Conservation (phyloP, 2,888 invertebrate species). For the Maniola hyperantus region DNA sequence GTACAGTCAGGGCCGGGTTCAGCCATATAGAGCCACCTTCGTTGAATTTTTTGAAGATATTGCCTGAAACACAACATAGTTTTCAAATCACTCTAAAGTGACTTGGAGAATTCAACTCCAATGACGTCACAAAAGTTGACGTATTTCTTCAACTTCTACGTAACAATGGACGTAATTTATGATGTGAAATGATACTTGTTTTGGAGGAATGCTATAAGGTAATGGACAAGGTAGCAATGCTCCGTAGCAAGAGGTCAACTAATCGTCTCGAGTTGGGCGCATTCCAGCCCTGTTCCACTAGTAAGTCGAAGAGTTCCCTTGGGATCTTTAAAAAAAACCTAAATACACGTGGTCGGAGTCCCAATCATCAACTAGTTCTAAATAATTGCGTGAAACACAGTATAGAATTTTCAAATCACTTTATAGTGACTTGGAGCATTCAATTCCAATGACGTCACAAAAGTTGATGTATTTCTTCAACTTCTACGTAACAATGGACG, state of each 20-base stretch:
- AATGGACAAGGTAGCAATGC: slow-evolving; percentile 27
- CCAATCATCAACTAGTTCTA: too few relatives aligned
- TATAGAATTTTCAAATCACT: too few relatives aligned
- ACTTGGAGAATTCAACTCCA: not conserved
- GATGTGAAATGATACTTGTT: slow-evolving; percentile 27
- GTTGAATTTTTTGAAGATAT: too few relatives aligned
- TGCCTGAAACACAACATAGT: too few relatives aligned
- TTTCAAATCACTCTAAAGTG: too few relatives aligned
- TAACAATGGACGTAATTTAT: slow-evolving; percentile 24
- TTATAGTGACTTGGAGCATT: not conserved
- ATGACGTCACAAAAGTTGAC: not conserved
- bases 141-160: not conserved
- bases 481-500: slow-evolving; percentile 20
- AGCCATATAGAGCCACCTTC: too few relatives aligned
- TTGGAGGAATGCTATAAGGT: slow-evolving; percentile 28
- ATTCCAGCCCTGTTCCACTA: slow-evolving; percentile 16
- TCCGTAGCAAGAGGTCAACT: slow-evolving; percentile 29
- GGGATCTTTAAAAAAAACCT: too few relatives aligned
- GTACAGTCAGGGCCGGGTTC: too few relatives aligned
- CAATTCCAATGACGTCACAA: slow-evolving; percentile 2
- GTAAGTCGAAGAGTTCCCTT: too few relatives aligned
- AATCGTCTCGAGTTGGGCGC: slow-evolving; percentile 29
- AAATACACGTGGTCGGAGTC: too few relatives aligned
- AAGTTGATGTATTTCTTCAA: not conserved
- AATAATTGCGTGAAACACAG: too few relatives aligned